Base-by-base conservation (phyloP, 2,888 invertebrate species). In the Limnephilus auricula region DNA sequence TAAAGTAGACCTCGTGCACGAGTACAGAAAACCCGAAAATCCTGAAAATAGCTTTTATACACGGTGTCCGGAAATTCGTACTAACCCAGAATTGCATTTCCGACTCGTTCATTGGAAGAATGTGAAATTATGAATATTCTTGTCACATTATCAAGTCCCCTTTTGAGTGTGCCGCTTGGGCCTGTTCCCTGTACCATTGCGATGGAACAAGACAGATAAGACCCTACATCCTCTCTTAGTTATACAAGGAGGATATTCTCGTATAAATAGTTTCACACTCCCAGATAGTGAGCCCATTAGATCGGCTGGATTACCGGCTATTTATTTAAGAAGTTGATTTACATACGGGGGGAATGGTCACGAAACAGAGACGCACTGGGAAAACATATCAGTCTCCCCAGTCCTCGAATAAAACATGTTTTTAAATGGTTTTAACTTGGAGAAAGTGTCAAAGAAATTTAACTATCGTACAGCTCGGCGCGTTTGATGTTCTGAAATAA, bases 261-360 rank as follows among this genome's bases (percentile, higher is more conserved):
- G 34, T 82, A 37, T 82, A 34, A 82, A 82, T 82, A 82, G 34
- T 13, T 82, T 82, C 82, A 82, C 82, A 82, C 82, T 82, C 6
- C 25, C 31, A 82, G 82, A 82, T 82, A 82, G 82, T 18, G 82
- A 34, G 32, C 34, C 82, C 82, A 82, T 82, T 82, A 82, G 82
- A 37, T 34, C 82, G 34, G 18, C 34, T 82, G 82, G 34, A 82
- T 82, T 82, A 82, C 32, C 82, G 34, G 82, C 82, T 82, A 82
- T 82, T 82, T 82, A 82, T 34, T 82, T 82, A 82, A 82, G 82
- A 32, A 82, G 34, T 82, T 82, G 82, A 82, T 82, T 82, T 82
- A 82, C 31, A 82, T 82, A 82, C 34, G 82, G 82, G 34, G 25
- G 32, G 82, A 37, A 65, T 25, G 34, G 31, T 82, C 34, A 34